Evolutionary conservation across 2,888 invertebrate species (phyloP), one percentile per base, ranked within the genome.

Genomic region (Limnephilus rhombicus): DNA sequence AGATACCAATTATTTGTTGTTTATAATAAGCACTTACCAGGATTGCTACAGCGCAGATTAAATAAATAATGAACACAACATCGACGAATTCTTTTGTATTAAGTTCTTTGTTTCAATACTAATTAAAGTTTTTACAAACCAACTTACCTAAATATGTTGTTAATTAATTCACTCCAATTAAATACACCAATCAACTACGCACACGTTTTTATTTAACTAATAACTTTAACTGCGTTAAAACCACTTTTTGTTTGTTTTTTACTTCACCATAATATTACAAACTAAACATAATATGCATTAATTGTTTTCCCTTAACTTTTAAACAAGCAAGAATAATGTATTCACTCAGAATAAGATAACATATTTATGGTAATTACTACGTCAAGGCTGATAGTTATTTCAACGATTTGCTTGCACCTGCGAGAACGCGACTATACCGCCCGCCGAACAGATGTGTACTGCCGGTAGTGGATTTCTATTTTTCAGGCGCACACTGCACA

Each of bases 401-500:
- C 1, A 18, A n/a, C 34, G 37, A 83, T 18, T 83, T 82, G 37
- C 37, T 83, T 34, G 83, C 83, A 41, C 83, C 83, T n/a, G 83
- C 15, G 24, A n/a, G 9, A 83, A 83, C 83, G 34, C 83, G 83
- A 24, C 83, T 41, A 83, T 83, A 83, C 83, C 83, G 41, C 18
- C 83, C 83, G 83, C 83, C 83, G 13, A 37, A 83, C 83, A 83
- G 37, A 24, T 83, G 37, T 83, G 83, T 83, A 83, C 83, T 83
- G 41, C 37, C 83, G 83, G 41, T 41, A 18, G 24, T 68, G 68
- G 68, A 68, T 68, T 68, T n/a, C 9, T 41, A 9, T 37, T 37
- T 41, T 83, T 83, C 83, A 83, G 83, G 83, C 83, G 83, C 37
- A 37, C 9, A n/a, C 37, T 83, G 83, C 83, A 83, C 34, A 24